Percentiles rank a stretch among this genome's conserved stretches.
Evolutionary conservation across 37 sponge, comb jelly and placozoan species (phyloP).

Genomic region (Mnemiopsis leidyi): DNA sequence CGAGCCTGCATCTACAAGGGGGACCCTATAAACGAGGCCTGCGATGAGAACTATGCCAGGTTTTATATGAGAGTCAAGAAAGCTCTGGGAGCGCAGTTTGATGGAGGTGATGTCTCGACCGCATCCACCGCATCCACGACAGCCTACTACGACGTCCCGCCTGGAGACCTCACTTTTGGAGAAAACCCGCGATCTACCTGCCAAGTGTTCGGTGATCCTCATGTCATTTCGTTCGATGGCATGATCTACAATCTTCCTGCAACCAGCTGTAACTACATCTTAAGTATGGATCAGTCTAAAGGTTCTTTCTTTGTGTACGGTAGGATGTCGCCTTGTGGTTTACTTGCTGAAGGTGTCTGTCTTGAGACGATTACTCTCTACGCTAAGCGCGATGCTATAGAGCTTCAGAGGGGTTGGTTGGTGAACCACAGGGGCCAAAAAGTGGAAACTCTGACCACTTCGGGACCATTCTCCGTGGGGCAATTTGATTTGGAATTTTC

Average conservation of each 20-base stretch:
- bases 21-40: not conserved
- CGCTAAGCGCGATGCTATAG: not conserved
- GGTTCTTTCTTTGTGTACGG: not conserved
- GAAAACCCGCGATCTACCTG: not conserved
- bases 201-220: constrained; percentile 13
- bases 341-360: not conserved
- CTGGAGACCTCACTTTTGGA: not conserved
- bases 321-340: not conserved
- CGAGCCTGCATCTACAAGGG: constrained; percentile 71
- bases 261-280: not conserved
- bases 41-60: not conserved
- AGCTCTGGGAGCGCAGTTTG: not conserved
- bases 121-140: not conserved
- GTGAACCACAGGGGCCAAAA: not conserved
- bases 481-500: not conserved
- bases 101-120: not conserved
- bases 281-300: not conserved
- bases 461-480: not conserved
- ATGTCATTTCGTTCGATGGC: not conserved
- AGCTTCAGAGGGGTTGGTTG: not conserved
- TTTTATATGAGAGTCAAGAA: not conserved
- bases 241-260: not conserved
- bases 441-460: not conserved
- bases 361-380: not conserved
- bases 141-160: not conserved